These are phyloP conservation scores for Phanerotoma sp. DNA, from an alignment of 2,888 invertebrate genomes.

Conservation along the genomic window DNA sequence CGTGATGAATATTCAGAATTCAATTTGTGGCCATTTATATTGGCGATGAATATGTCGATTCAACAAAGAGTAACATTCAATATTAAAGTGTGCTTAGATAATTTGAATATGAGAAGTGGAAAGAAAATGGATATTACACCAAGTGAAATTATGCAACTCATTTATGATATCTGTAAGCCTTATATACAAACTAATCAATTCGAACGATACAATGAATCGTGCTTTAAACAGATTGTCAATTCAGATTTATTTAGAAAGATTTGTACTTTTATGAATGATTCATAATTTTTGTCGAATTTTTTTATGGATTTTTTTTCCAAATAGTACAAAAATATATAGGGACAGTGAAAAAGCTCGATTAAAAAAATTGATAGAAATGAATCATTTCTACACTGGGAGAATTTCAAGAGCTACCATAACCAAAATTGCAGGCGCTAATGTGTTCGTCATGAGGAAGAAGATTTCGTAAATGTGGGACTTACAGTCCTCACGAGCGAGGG, in stretches of 20 bases:
- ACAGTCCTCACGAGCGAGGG: too few species aligned
- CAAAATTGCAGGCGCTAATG: too few species aligned
- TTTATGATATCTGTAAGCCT: not conserved
- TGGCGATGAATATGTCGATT: not conserved
- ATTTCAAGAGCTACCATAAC: too few species aligned
- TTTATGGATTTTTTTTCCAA: too few species aligned
- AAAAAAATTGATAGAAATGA: too few species aligned
- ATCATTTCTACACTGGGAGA: too few species aligned
- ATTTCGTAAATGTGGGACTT: too few species aligned
- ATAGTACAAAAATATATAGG: too few species aligned
- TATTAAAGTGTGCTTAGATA: not conserved
- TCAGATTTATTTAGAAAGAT: conserved; percentile 2
- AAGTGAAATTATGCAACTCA: not conserved
- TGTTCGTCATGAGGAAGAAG: too few species aligned
- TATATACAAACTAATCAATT: not conserved
- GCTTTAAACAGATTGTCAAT: not conserved
- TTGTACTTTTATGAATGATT: not conserved
- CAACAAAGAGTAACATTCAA: not conserved
- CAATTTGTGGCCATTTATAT: not conserved
- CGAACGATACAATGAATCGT: not conserved
- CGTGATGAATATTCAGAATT: not conserved
- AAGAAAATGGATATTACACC: not conserved
- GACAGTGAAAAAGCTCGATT: too few species aligned
- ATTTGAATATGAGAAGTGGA: not conserved
- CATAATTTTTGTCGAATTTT: too few species aligned